Evolutionary conservation across 2,797 vertebrate genomes (phyloP).

Genomic region (Siniperca scherzeri): DNA sequence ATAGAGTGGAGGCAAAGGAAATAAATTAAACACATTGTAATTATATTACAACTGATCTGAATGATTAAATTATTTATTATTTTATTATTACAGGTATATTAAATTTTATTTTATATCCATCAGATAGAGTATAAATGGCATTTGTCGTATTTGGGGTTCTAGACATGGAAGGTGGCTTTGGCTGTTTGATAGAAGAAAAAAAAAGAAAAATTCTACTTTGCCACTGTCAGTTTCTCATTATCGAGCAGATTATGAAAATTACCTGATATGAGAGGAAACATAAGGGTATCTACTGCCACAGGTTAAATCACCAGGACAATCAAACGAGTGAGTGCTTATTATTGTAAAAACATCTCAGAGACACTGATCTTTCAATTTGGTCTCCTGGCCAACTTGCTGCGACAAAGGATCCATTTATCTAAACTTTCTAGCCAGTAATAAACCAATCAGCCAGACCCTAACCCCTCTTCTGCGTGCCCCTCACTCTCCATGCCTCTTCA

Average conservation of each 20-base stretch:
- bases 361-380: slow-evolving; percentile 60
- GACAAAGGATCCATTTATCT: slow-evolving; percentile 58
- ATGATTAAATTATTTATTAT: neutral
- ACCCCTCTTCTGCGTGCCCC: slow-evolving; percentile 8
- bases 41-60: neutral
- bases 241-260: slow-evolving; percentile 2
- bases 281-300: slow-evolving; percentile 7
- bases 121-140: neutral
- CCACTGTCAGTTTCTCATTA: neutral
- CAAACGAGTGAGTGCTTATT: slow-evolving; percentile 39
- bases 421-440: slow-evolving; percentile 52
- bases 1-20: neutral
- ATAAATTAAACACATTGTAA: neutral
- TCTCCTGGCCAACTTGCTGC: slow-evolving; percentile 4
- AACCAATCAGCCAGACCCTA: slow-evolving; percentile 53
- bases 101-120: neutral
- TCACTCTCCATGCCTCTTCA: slow-evolving; percentile 19
- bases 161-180: neutral
- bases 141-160: neutral
- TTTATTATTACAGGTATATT: neutral
- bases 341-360: slow-evolving; percentile 32
- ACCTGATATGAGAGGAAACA: slow-evolving; percentile 13
- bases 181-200: neutral
- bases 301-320: slow-evolving; percentile 34
- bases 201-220: neutral